Percentiles rank a stretch among this genome's conserved stretches.
Conservation (phyloP, 1,140 invertebrate genomes). For the Drosophila hydei region DNA sequence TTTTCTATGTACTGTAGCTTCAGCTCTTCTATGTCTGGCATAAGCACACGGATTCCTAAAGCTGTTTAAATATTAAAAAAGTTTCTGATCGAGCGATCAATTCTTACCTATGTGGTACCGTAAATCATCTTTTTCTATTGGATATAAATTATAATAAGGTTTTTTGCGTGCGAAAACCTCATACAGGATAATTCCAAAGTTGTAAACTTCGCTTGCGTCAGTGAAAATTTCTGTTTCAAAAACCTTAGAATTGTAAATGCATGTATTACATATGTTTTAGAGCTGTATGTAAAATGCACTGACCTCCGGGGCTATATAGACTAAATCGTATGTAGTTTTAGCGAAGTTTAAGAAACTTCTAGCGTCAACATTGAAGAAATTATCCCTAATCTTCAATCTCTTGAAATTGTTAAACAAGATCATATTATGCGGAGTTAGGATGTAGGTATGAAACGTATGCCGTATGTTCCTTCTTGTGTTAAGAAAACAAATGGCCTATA, state of each 20-base stretch:
- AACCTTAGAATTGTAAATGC: neutral
- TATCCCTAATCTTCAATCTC: constrained; percentile 17
- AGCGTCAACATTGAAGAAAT: neutral
- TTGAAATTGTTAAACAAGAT: neutral
- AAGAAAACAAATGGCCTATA: too few relatives aligned
- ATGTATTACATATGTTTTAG: neutral
- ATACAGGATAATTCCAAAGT: constrained; percentile 43
- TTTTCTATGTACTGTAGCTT: too few relatives aligned
- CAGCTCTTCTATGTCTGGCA: neutral
- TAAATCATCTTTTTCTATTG: too few relatives aligned
- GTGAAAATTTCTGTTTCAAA: too few relatives aligned
- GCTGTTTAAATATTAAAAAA: neutral
- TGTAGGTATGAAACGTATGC: too few relatives aligned
- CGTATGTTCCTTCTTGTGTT: too few relatives aligned
- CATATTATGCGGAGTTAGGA: too few relatives aligned
- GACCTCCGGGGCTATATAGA: constrained; percentile 26
- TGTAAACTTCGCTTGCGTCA: constrained; percentile 50
- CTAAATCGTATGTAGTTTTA: too few relatives aligned
- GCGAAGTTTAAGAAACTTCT: too few relatives aligned
- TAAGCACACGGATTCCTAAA: neutral
- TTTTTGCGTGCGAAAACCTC: constrained; percentile 26
- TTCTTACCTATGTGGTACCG: too few relatives aligned
- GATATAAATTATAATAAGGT: constrained; percentile 17
- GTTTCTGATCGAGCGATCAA: too few relatives aligned
- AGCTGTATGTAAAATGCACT: too few relatives aligned